phyloP scores from a whole-genome alignment of 2,888 invertebrate genomes.

The Epirrita christyi region DNA sequence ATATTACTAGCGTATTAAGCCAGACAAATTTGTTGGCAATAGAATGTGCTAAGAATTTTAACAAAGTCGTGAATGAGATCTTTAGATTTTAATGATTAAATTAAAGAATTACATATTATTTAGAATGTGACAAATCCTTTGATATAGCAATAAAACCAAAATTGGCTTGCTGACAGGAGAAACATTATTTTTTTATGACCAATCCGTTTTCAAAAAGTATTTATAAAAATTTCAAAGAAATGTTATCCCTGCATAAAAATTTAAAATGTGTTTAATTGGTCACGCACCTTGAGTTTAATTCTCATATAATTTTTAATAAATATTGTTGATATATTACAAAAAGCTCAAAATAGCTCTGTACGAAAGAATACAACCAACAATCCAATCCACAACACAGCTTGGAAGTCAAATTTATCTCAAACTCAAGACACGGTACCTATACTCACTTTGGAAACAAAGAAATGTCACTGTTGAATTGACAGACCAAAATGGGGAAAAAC shows the following conservation, averaged over 20 bases:
- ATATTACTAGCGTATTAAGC: too few species aligned
- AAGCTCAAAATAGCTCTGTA: too few species aligned
- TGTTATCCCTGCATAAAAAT: constrained; percentile 6
- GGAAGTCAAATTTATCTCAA: too few species aligned
- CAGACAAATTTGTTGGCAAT: constrained; percentile 22
- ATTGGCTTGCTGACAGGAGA: constrained; percentile 24
- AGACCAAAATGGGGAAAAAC: too few species aligned
- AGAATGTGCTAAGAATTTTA: constrained; percentile 13
- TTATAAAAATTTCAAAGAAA: constrained; percentile 10
- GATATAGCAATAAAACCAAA: constrained; percentile 24
- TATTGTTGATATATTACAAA: background rate
- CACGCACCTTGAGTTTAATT: too few species aligned
- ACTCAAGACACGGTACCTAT: too few species aligned
- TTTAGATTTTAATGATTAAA: constrained; percentile 18
- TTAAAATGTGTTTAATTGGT: too few species aligned
- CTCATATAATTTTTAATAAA: too few species aligned
- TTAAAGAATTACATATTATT: constrained; percentile 15
- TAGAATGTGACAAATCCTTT: constrained; percentile 24
- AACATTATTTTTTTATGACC: constrained; percentile 13
- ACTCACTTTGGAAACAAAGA: too few species aligned
- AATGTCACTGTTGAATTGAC: too few species aligned
- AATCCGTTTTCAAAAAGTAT: constrained; percentile 15
- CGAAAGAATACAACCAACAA: too few species aligned
- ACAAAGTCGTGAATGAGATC: constrained; percentile 13
- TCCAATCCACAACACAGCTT: too few species aligned